Percentiles rank a stretch among this genome's conserved stretches.
Evolutionary conservation across 1,140 invertebrate genomes (phyloP).

Genomic region (Hycleus cichorii): DNA sequence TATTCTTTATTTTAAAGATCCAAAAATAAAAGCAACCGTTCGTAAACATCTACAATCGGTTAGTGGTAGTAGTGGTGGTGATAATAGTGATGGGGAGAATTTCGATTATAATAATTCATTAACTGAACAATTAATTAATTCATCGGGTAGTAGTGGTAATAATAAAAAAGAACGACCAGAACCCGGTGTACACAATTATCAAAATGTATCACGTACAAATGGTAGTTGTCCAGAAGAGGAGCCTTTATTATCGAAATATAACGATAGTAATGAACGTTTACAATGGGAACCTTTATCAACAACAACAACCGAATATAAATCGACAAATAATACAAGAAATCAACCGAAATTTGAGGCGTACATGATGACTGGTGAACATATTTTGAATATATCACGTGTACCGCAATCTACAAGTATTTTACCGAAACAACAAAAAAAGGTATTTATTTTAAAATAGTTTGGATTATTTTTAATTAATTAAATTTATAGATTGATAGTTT

Average conservation of each 20-base stretch:
- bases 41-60: slow-evolving; percentile 62
- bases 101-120: no score
- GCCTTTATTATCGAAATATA: slow-evolving; percentile 33
- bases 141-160: background rate
- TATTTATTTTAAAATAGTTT: slow-evolving; percentile 25
- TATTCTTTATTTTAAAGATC: slow-evolving; percentile 53
- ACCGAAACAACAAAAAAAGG: slow-evolving; percentile 58
- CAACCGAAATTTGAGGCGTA: slow-evolving; percentile 75
- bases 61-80: slow-evolving; percentile 34
- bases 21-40: slow-evolving; percentile 73
- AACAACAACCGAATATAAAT: slow-evolving; percentile 29
- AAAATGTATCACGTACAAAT: slow-evolving; percentile 35
- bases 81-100: slow-evolving; percentile 26
- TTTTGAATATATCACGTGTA: slow-evolving; percentile 80
- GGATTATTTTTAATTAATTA: background rate
- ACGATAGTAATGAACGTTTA: slow-evolving; percentile 43
- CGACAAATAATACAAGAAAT: slow-evolving; percentile 25
- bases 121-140: no score
- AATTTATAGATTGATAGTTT: slow-evolving; percentile 46
- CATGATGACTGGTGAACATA: slow-evolving; percentile 95
- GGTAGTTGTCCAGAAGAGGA: slow-evolving; percentile 45
- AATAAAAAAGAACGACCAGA: slow-evolving; percentile 4
- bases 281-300: slow-evolving; percentile 48
- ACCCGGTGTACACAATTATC: background rate
- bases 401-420: slow-evolving; percentile 55